phyloP scores from a whole-genome alignment of 2,113 vertebrate genomes.

The Patagioenas fasciata region DNA sequence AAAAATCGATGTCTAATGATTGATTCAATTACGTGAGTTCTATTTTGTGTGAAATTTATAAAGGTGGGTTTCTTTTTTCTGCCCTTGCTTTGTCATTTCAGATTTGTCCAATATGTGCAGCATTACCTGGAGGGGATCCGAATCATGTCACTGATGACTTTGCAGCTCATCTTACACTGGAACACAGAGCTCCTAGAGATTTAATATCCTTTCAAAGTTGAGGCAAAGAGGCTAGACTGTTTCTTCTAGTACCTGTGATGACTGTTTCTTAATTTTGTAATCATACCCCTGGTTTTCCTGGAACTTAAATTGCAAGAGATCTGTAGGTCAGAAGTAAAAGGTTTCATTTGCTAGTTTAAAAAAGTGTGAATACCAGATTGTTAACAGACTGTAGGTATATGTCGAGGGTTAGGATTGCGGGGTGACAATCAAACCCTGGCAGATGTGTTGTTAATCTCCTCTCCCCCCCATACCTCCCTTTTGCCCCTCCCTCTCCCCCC shows the following conservation, averaged over 20 bases:
- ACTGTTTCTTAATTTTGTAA: background rate
- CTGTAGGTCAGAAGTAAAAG: background rate
- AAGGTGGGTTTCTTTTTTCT: background rate
- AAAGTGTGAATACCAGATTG: background rate
- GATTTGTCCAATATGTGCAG: slow-evolving; percentile 99
- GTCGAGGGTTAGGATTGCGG: too few relatives aligned
- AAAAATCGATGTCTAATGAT: background rate
- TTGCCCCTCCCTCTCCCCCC: too few relatives aligned
- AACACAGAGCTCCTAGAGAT: slow-evolving; percentile 99
- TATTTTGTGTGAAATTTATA: background rate
- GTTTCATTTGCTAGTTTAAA: background rate
- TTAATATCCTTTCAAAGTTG: slow-evolving; percentile 93
- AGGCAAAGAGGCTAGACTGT: background rate
- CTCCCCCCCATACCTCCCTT: too few relatives aligned
- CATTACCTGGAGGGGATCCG: slow-evolving; percentile 97
- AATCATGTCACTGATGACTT: slow-evolving; percentile 99
- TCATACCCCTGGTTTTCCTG: background rate
- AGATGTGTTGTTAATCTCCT: too few relatives aligned
- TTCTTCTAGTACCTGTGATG: background rate
- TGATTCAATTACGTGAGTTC: background rate
- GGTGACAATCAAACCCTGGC: too few relatives aligned
- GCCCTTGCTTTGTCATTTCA: slow-evolving; percentile 73
- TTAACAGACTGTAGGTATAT: background rate
- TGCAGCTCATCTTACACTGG: slow-evolving; percentile 98
- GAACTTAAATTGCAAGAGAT: background rate